Conservation (phyloP, 2,797 vertebrate species). For the Coranthus polyacanthus region DNA sequence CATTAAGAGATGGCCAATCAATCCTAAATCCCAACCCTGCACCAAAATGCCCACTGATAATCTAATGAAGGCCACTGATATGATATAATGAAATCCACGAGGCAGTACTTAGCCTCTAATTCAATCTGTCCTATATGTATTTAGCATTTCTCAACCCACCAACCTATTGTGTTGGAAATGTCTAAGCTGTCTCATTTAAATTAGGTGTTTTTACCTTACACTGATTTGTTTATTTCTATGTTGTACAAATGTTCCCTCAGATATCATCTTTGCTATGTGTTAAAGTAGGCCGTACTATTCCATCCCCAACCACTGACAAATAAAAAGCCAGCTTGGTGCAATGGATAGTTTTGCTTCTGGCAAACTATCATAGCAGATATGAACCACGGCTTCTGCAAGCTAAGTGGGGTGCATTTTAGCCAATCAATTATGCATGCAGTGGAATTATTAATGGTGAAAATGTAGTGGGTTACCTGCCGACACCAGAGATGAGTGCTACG, state of each 20-base stretch:
- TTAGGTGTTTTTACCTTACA: conserved; percentile 1
- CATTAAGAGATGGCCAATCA: conserved; percentile 50
- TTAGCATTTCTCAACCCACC: conserved; percentile 34
- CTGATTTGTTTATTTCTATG: neutral
- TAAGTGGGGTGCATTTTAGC: conserved; percentile 78
- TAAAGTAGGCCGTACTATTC: neutral
- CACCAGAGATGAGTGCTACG: conserved; percentile 64
- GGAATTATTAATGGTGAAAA: conserved; percentile 83
- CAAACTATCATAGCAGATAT: conserved; percentile 71
- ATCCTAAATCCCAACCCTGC: conserved; percentile 44
- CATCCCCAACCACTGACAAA: conserved; percentile 28
- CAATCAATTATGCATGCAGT: conserved; percentile 77
- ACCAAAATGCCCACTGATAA: conserved; percentile 42
- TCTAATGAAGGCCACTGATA: conserved; percentile 59
- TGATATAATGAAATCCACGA: conserved; percentile 59
- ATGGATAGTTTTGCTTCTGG: conserved; percentile 72
- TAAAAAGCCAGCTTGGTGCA: conserved; percentile 58
- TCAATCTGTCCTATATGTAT: conserved; percentile 40
- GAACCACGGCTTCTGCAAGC: conserved; percentile 59
- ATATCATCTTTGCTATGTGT: neutral
- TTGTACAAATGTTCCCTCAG: neutral
- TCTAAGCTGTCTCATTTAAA: neutral
- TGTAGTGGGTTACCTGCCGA: conserved; percentile 74
- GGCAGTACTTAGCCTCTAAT: conserved; percentile 45
- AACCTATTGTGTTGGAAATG: conserved; percentile 1